Percentiles rank a stretch among this genome's conserved stretches.
Conservation (phyloP, 2,113 vertebrate genomes). For the Azemiops feae region DNA sequence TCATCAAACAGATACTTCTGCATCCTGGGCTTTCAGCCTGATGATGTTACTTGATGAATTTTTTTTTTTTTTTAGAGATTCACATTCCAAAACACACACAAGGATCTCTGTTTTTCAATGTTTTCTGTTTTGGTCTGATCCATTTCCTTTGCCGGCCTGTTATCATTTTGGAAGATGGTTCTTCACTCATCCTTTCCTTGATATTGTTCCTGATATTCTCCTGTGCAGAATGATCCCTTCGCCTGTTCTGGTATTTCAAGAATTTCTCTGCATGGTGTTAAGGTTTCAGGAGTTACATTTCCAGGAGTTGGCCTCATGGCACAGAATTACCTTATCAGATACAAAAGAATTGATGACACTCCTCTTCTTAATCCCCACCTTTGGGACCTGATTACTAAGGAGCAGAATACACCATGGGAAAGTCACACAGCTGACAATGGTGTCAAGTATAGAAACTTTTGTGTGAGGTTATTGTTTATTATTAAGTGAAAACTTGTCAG, state of each 20-base stretch:
- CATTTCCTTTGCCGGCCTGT: not conserved
- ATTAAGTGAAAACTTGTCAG: not conserved
- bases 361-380: not conserved
- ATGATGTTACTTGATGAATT: not conserved
- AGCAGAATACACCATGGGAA: not conserved
- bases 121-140: not conserved
- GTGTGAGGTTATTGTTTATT: not conserved
- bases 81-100: not conserved
- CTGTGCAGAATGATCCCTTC: not conserved
- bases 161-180: not conserved
- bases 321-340: not conserved
- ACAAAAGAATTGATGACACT: not conserved
- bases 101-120: not conserved
- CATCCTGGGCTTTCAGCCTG: not conserved
- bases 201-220: not conserved
- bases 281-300: not conserved
- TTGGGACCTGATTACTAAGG: not conserved
- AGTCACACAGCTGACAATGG: not conserved
- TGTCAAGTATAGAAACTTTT: not conserved
- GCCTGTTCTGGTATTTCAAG: not conserved
- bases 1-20: not conserved
- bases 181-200: not conserved
- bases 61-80: not conserved
- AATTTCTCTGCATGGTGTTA: not conserved
- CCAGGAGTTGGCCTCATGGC: not conserved